Base-by-base conservation (phyloP, 2,113 vertebrate species). In the Phainopepla nitens region DNA sequence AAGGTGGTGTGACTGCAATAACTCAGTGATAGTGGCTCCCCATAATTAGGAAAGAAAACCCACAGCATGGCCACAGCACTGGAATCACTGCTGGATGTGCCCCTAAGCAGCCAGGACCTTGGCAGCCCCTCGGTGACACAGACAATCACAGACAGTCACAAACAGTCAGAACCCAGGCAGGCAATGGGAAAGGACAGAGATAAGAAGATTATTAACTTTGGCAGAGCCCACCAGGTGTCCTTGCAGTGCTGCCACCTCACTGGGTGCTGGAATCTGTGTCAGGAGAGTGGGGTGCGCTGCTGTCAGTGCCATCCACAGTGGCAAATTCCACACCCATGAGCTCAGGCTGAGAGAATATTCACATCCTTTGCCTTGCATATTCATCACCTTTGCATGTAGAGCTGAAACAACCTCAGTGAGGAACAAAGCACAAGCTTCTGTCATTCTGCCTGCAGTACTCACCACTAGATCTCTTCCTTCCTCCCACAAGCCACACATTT, bases 111-210 rank as follows among this genome's bases (percentile, higher is more conserved):
- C 9, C 54, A 44, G 58, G 61, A 39, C 10, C 18, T 45, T 50
- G 72, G 31, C 42, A 91, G 25, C 42, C 20, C n/a, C 39, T 62
- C 1, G 6, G 36, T 29, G 36, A 31, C 62, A 45, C 7, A 49
- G 35, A 33, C n/a, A 31, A n/a, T 0, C 44, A 60, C 33, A 24
- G 35, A 33, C n/a, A 31, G 44, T 0, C 44, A 60, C 33, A 24
- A n/a, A 24, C 7, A 68, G 36, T 3, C 53, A 77, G 68, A 92
- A 85, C 33, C 20, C 45, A 47, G 42, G 11, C 29, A 45, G 53
- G 9, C 24, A 73, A 4, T 6, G 69, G 24, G 25, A 2, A 24
- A 42, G 19, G 42, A 53, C 61, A 71, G 10, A 44, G 27, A 17
- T 11, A 49, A 39, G 19, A 33, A 0, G 5, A 41, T 36, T 15